Evolutionary conservation across 2,888 invertebrate species (phyloP), one percentile per base, ranked within the genome.

Genomic region (Hyalella azteca): DNA sequence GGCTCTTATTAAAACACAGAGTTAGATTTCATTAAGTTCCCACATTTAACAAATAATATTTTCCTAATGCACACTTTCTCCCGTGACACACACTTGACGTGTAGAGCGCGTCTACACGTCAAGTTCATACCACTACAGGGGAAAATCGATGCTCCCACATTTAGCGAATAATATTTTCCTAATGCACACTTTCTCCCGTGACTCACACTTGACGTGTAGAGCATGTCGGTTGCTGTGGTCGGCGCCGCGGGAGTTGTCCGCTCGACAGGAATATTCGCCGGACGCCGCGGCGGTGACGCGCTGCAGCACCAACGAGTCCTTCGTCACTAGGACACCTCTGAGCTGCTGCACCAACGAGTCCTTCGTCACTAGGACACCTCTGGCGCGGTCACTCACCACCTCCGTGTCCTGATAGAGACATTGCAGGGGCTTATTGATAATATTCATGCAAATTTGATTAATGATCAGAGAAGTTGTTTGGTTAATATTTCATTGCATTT

Each of bases 191-290:
- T 45, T 45, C 26, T 5, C 26, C 19, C 11, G 3, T 26, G 15
- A 59, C 81, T 78, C 73, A 81, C 81, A 81, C n/a, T 76, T 29
- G 36, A 81, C 81, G 19, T 50, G 40, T 54, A 81, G 81, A 29
- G 3, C 22, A 40, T 79, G 73, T 15, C 39, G 22, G 59, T 81
- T 79, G 79, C 81, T 81, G 41, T 73, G 60, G 19, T 79, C 41
- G 1, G 77, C 76, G 36, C 81, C 81, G 19, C 60, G 2, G 3
- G 36, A 3, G 78, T 82, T 82, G 49, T 59, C 50, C 29, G 80
- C 81, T n/a, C 78, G 77, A 50, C 81, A 82, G 32, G 80, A 82
- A 50, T 82, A 82, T 0, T 49, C 73, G 9, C 81, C 81, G 7
- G 79, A 59, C 19, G 45, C 78, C 11, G 13, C 73, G 9, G 77